Conservation (phyloP, 2,888 invertebrate species). For the Sesia apiformis region DNA sequence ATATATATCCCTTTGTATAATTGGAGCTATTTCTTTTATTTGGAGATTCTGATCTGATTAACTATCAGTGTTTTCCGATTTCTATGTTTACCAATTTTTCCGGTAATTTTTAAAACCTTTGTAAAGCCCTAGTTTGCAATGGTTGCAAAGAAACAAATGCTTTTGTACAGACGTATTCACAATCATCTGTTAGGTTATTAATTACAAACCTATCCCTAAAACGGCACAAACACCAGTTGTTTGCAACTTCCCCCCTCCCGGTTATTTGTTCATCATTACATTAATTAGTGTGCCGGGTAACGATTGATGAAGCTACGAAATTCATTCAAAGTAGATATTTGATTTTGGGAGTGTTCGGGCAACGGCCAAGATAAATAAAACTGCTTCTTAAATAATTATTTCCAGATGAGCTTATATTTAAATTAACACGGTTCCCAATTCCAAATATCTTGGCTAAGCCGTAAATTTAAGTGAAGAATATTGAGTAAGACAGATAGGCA, state of each 20-base stretch:
- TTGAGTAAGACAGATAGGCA: too few species aligned
- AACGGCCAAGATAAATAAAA: constrained; percentile 3
- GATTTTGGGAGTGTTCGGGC: not conserved
- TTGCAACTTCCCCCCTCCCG: constrained; percentile 8
- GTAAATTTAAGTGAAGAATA: too few species aligned
- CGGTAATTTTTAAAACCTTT: too few species aligned
- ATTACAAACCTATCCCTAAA: not conserved
- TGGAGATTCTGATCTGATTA: too few species aligned
- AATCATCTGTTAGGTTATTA: not conserved
- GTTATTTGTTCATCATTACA: constrained; percentile 26
- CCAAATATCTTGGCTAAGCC: too few species aligned
- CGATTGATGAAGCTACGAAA: constrained; percentile 23
- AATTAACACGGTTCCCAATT: not conserved
- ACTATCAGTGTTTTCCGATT: too few species aligned
- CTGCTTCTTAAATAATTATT: not conserved
- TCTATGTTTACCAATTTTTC: too few species aligned
- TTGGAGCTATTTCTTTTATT: too few species aligned
- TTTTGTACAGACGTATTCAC: not conserved
- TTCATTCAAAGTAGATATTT: constrained; percentile 25
- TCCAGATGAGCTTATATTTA: not conserved
- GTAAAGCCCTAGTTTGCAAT: too few species aligned
- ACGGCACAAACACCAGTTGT: constrained; percentile 11
- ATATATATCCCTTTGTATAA: too few species aligned
- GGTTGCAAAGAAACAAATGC: too few species aligned
- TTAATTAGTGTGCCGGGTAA: constrained; percentile 21